Conservation (phyloP, 2,113 vertebrate genomes). For the Nerophis lumbriciformis region DNA sequence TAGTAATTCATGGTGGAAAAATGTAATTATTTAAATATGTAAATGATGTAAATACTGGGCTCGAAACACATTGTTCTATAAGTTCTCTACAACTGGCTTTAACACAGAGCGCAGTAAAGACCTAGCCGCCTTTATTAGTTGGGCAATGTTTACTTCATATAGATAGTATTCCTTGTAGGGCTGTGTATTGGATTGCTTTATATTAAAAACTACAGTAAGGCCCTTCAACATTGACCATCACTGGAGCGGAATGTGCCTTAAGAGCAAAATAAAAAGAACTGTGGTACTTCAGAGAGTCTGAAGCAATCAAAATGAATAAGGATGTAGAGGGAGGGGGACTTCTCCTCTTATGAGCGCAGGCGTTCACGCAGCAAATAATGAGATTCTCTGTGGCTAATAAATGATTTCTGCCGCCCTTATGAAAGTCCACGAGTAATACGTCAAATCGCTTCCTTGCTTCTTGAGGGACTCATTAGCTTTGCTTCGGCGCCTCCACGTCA, state of each 20-base stretch:
- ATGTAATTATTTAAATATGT: slow-evolving; percentile 19
- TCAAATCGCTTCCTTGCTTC: slow-evolving; percentile 9
- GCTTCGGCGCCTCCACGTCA: slow-evolving; percentile 19
- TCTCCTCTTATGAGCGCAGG: slow-evolving; percentile 12
- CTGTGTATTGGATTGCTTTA: slow-evolving; percentile 2
- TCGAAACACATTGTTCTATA: not conserved
- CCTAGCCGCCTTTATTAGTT: not conserved
- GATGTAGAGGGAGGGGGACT: not conserved
- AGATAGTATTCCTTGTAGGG: not conserved
- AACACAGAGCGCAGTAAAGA: not conserved
- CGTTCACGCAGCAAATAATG: slow-evolving; percentile 28
- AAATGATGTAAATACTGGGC: slow-evolving; percentile 5
- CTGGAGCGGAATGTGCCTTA: slow-evolving; percentile 3
- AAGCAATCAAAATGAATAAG: not conserved
- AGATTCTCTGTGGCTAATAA: slow-evolving; percentile 25
- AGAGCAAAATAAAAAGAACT: not conserved
- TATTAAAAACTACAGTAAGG: slow-evolving; percentile 7
- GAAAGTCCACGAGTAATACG: slow-evolving; percentile 19
- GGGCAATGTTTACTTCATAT: slow-evolving; percentile 6
- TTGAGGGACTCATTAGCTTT: slow-evolving; percentile 24
- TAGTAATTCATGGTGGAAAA: slow-evolving; percentile 14
- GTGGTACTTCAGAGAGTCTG: slow-evolving; percentile 16
- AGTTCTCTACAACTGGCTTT: slow-evolving; percentile 8
- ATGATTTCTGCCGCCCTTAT: slow-evolving; percentile 24
- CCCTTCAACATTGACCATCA: not conserved